Conservation (phyloP, 2,888 invertebrate species). For the Ganaspis brasiliensis region DNA sequence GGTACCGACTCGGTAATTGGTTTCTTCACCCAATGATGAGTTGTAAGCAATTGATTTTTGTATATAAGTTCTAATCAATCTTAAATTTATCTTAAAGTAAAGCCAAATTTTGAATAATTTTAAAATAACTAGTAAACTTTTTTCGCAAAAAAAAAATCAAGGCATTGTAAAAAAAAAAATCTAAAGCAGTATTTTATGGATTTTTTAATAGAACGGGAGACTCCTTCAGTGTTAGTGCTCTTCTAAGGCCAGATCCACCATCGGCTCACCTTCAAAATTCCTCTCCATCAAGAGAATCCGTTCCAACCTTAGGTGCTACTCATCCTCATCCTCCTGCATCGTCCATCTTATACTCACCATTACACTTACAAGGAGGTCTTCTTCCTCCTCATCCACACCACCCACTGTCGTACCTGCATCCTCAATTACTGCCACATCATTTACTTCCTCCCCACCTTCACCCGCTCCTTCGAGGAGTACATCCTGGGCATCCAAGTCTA, state of each 20-base stretch:
- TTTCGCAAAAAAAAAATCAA: too few relatives aligned
- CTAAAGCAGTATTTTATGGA: not conserved
- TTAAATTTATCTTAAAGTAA: too few relatives aligned
- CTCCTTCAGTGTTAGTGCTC: conserved; percentile 91
- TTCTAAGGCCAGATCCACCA: conserved; percentile 90
- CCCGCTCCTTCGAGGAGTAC: conserved; percentile 80
- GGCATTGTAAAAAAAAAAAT: not conserved
- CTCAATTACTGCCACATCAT: conserved; percentile 79
- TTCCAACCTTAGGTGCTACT: conserved; percentile 78
- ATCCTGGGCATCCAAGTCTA: conserved; percentile 79
- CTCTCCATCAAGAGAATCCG: conserved; percentile 79
- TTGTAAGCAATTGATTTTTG: too few relatives aligned
- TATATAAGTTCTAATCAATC: too few relatives aligned
- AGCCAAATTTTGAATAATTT: too few relatives aligned
- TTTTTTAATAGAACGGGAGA: conserved; percentile 86
- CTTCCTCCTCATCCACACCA: conserved; percentile 82
- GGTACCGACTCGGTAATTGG: too few relatives aligned
- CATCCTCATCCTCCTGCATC: conserved; percentile 82
- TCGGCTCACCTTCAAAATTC: conserved; percentile 82
- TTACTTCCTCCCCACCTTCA: conserved; percentile 80
- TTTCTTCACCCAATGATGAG: too few relatives aligned
- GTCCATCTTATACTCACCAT: conserved; percentile 80
- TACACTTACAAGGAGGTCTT: conserved; percentile 77
- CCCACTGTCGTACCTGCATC: conserved; percentile 82
- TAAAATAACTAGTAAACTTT: too few relatives aligned